A percentile compares a stretch with the other conserved stretches of the same genome.
These are phyloP conservation scores for Brachylomia viminalis DNA, from an alignment of 2,888 invertebrate species.

Conservation along the genomic window DNA sequence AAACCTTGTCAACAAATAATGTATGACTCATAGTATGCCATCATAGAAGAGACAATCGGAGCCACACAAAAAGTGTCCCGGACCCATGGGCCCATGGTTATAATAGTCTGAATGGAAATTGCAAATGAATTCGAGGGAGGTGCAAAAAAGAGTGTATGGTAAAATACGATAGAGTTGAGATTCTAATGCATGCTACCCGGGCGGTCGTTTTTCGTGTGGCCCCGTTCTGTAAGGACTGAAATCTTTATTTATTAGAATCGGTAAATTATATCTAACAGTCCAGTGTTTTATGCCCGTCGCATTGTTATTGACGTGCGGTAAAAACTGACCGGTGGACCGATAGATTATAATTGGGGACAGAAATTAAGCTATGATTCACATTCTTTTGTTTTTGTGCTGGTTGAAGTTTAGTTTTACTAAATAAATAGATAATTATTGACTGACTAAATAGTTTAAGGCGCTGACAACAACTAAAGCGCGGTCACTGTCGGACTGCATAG, in stretches of 20 bases:
- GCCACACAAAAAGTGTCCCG: conserved; percentile 55
- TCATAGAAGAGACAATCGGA: conserved; percentile 55
- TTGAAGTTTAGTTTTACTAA: background rate
- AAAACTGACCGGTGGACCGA: conserved; percentile 70
- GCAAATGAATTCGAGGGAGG: conserved; percentile 85
- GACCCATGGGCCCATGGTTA: conserved; percentile 48
- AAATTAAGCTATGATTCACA: conserved; percentile 66
- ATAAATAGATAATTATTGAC: background rate
- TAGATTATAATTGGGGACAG: conserved; percentile 62
- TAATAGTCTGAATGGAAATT: conserved; percentile 76
- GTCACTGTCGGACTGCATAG: no score
- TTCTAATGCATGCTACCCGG: conserved; percentile 87
- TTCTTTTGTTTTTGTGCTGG: conserved; percentile 29
- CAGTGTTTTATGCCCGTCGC: conserved; percentile 82
- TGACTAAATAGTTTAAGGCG: background rate
- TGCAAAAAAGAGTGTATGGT: conserved; percentile 89
- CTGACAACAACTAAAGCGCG: no score
- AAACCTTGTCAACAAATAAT: background rate
- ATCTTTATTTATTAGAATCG: conserved; percentile 90
- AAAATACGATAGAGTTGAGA: conserved; percentile 87
- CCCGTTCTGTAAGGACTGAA: conserved; percentile 82
- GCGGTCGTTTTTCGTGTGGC: conserved; percentile 87
- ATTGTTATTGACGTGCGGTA: conserved; percentile 79
- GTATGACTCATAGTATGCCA: background rate
- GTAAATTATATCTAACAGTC: conserved; percentile 87